Base-by-base conservation (phyloP, 2,113 vertebrate species). In the Tenebrosternarchus preto region DNA sequence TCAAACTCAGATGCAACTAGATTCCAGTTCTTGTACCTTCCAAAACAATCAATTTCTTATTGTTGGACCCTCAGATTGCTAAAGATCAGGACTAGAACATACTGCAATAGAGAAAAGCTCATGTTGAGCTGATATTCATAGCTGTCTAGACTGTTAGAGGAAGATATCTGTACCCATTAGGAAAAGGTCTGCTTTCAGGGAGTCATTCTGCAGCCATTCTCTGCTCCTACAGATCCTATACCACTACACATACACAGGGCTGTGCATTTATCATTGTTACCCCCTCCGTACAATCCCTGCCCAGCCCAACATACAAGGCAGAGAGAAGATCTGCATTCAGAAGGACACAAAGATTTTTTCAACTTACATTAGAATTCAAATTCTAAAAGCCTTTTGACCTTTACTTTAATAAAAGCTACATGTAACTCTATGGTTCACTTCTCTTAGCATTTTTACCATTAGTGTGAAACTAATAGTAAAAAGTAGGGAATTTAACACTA, bases 151-250 rank as follows among this genome's bases (percentile, higher is more conserved):
- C 24, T 25, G 5, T 53, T 50, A 22, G 9, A 2, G 68, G 53
- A 15, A 27, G 43, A 24, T 5, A 71, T 71, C 36, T 20, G 39
- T 69, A 69, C 67, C 43, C 20, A 69, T 71, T 50, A 50, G n/a
- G 53, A 43, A 9, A 53, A 24, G 24, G 22, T 50, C 17, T 7
- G 1, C 39, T 53, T 53, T 70, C 39, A 70, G 11, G 36, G 64
- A 20, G 16, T 50, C 36, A 50, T 70, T 70, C 22, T 39, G 36
- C 31, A 24, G n/a, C 4, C 22, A 50, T 70, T 50, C n/a, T 50
- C 39, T 11, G 0, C 39, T 69, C 67, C 39, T 11, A 7, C 11
- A 50, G 39, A 36, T 22, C 5, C 39, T 46, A 46, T 25, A 11
- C n/a, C 66, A 25, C 39, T 7, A 39, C 50, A 20, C 27, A 71